Conservation (phyloP, 2,797 vertebrate species). For the Peromyscus aztecus region DNA sequence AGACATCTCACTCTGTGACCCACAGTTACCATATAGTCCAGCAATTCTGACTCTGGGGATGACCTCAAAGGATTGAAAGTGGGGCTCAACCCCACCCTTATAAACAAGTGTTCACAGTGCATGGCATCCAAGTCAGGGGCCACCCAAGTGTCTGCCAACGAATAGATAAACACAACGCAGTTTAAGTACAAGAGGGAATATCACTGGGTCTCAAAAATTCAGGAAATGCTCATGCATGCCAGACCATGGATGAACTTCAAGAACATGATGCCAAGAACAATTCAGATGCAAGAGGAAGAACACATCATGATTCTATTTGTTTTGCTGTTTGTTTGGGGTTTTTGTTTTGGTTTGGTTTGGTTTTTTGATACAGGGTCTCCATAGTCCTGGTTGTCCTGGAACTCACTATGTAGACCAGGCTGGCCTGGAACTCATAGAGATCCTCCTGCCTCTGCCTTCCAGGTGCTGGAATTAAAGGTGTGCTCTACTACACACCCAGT, state of each 20-base stretch:
- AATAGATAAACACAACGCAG: too few species aligned
- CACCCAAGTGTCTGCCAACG: neutral
- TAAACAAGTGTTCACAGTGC: accelerated
- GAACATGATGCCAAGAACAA: neutral
- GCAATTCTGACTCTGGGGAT: neutral
- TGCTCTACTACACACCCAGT: neutral
- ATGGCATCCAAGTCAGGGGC: neutral
- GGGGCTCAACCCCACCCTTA: accelerated
- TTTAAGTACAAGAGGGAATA: accelerated
- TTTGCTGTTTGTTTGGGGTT: neutral
- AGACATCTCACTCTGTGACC: neutral
- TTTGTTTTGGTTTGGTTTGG: neutral
- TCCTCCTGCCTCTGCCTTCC: neutral
- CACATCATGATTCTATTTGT: accelerated
- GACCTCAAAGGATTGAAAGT: neutral
- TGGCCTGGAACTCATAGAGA: neutral
- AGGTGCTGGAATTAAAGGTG: neutral
- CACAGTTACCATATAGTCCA: neutral
- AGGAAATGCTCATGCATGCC: too few species aligned
- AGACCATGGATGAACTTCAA: neutral
- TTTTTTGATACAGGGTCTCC: neutral
- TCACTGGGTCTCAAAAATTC: too few species aligned
- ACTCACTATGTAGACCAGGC: neutral
- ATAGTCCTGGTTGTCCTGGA: neutral
- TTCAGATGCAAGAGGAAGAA: neutral